phyloP scores from a whole-genome alignment of 23 tunicate species.

The Trididemnum miniatum region DNA sequence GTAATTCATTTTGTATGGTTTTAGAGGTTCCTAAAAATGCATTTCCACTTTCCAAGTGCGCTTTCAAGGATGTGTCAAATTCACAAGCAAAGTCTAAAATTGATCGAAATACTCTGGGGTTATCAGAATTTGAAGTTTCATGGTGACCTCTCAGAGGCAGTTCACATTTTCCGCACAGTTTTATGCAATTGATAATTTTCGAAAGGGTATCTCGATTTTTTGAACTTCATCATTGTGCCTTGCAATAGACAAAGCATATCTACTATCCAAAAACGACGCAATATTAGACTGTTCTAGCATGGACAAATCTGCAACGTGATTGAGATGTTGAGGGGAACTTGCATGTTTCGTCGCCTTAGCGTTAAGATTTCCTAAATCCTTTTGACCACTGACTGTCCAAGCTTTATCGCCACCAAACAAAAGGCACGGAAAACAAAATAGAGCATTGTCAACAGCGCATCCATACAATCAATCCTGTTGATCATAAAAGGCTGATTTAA shows the following conservation, averaged over 20 bases:
- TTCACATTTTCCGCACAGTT: conserved; percentile 9
- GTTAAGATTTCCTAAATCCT: not conserved
- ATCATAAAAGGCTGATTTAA: not conserved
- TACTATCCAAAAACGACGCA: conserved; percentile 4
- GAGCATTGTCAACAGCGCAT: not conserved
- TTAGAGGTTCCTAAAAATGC: conserved; percentile 4
- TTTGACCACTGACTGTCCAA: not conserved
- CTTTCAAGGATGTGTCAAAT: not conserved
- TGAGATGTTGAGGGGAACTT: not conserved
- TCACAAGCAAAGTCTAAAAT: not conserved
- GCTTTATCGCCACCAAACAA: conserved; percentile 8
- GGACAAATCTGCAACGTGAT: not conserved
- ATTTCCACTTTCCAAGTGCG: not conserved
- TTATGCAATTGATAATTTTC: conserved; percentile 3
- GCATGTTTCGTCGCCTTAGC: not conserved
- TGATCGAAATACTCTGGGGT: not conserved
- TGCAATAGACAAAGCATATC: not conserved
- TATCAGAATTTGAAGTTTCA: not conserved
- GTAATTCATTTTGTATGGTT: not conserved
- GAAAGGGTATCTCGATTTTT: conserved; percentile 4
- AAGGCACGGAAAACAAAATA: conserved; percentile 17
- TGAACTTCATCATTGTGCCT: not conserved
- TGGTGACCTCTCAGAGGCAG: conserved; percentile 9
- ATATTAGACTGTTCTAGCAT: not conserved
- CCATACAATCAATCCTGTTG: conserved; percentile 2